Evolutionary conservation across 2,113 vertebrate species (phyloP), one percentile per base, ranked within the genome.

Genomic region (Panthera tigris): DNA sequence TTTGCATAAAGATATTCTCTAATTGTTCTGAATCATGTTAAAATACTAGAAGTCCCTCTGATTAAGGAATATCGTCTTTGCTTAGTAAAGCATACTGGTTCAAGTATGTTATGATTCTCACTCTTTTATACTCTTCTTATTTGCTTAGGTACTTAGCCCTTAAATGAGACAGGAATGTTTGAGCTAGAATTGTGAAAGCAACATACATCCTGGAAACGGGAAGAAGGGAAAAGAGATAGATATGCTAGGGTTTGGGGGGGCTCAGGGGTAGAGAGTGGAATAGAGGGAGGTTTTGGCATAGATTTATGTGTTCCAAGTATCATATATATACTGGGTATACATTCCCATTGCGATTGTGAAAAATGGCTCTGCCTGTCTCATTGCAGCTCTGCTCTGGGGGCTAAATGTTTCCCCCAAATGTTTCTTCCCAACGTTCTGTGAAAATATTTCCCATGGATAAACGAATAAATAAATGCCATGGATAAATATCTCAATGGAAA

Each of bases 221-320:
- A 7, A 69, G 7, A 80, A 41, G 21, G 31, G 8, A 50, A 93
- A 36, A 3, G 3, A 80, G 12, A 91, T 3, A 21, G 19, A 83
- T n/a, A 80, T 4, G 0, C 4, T 88, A 81, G 52, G 33, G 36
- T 48, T 81, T 48, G 23, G 21, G 8, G 21, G 1, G 13, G 4
- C 6, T 6, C 2, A 33, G 4, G 4, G n/a, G 21, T 36, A 14
- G 33, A 55, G 3, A 4, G 0, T 7, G 14, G 21, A 48, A 31
- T 31, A 29, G 15, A 29, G 8, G 14, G 15, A 78, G 27, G 74
- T 48, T 7, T 61, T 48, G 41, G 52, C 12, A 41, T 9, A 45
- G 19, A 52, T 52, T 68, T 79, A 2, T 68, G 45, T 86, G 18
- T 2, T 52, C 14, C 6, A 15, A 8, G 11, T 55, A n/a, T 91